Evolutionary conservation across 2,797 vertebrate species (phyloP).

Genomic region (Australoheros facetus): DNA sequence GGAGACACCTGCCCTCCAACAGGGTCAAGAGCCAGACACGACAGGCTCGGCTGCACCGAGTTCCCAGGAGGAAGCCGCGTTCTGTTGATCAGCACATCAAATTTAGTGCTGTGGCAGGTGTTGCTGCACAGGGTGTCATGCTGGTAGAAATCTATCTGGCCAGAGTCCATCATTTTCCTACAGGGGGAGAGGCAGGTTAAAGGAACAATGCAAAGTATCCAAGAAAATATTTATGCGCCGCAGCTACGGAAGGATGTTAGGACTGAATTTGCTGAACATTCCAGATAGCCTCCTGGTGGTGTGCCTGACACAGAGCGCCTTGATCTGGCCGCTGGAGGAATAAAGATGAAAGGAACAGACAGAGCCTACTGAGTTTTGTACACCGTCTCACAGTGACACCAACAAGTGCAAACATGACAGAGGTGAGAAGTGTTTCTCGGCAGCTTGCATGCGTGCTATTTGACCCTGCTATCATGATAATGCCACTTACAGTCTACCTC

Average conservation of each 20-base stretch:
- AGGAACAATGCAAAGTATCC: constrained; percentile 14
- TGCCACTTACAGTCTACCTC: constrained; percentile 49
- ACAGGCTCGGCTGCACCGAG: constrained; percentile 80
- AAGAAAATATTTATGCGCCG: constrained; percentile 2
- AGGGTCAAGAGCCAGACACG: constrained; percentile 81
- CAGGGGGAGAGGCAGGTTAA: constrained; percentile 51
- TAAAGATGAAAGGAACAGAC: constrained; percentile 46
- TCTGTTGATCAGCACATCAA: constrained; percentile 90
- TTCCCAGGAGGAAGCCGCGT: constrained; percentile 86
- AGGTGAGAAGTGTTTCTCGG: constrained; percentile 43
- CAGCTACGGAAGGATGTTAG: neutral
- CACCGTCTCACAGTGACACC: constrained; percentile 41
- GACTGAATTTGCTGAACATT: constrained; percentile 21
- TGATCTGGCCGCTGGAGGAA: constrained; percentile 42
- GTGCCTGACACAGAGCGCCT: constrained; percentile 27
- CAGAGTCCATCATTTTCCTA: constrained; percentile 97
- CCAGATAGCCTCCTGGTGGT: neutral
- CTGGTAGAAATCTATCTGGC: constrained; percentile 95
- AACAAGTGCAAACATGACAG: constrained; percentile 67
- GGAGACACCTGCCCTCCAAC: constrained; percentile 65
- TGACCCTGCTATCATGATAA: constrained; percentile 50
- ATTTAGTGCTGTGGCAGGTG: constrained; percentile 95
- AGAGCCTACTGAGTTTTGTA: constrained; percentile 21
- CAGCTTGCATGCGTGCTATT: constrained; percentile 48
- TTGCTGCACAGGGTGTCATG: constrained; percentile 93